phyloP scores from a whole-genome alignment of 2,888 invertebrate genomes.

The Pandemis corylana region DNA sequence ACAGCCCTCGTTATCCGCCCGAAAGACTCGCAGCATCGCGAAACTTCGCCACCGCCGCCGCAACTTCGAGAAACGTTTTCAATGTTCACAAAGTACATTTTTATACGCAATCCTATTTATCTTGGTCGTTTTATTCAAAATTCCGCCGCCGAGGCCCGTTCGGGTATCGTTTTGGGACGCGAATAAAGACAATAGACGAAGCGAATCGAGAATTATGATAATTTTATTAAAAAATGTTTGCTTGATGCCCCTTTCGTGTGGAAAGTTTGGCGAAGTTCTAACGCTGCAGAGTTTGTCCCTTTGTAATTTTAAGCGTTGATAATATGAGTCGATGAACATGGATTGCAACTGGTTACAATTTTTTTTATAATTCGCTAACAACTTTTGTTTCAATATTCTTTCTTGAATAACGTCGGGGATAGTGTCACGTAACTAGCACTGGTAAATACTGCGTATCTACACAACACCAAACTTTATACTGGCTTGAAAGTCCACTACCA shows the following conservation, averaged over 20 bases:
- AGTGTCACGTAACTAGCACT: too few species aligned
- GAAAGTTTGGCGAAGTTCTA: constrained; percentile 20
- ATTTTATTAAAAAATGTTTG: constrained; percentile 39
- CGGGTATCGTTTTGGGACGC: constrained; percentile 25
- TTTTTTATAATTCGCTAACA: background rate
- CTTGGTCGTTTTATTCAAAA: constrained; percentile 55
- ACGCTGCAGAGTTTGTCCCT: constrained; percentile 25
- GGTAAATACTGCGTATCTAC: too few species aligned
- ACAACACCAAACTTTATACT: too few species aligned
- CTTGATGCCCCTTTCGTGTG: constrained; percentile 31
- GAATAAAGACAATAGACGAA: constrained; percentile 38
- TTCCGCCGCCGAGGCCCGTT: constrained; percentile 50
- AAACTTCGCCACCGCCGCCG: constrained; percentile 65
- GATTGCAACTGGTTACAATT: background rate
- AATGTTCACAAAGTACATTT: constrained; percentile 62
- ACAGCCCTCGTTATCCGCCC: constrained; percentile 5
- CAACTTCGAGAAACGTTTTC: constrained; percentile 70
- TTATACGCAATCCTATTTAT: constrained; percentile 59
- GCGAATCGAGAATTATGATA: constrained; percentile 39
- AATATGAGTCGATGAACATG: background rate
- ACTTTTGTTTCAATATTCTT: background rate
- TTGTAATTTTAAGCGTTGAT: constrained; percentile 22
- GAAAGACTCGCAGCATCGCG: constrained; percentile 53
- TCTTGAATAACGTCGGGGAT: too few species aligned
- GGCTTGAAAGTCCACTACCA: too few species aligned